These are phyloP conservation scores for Antitype chi DNA, from an alignment of 2,888 invertebrate species.

Conservation along the genomic window DNA sequence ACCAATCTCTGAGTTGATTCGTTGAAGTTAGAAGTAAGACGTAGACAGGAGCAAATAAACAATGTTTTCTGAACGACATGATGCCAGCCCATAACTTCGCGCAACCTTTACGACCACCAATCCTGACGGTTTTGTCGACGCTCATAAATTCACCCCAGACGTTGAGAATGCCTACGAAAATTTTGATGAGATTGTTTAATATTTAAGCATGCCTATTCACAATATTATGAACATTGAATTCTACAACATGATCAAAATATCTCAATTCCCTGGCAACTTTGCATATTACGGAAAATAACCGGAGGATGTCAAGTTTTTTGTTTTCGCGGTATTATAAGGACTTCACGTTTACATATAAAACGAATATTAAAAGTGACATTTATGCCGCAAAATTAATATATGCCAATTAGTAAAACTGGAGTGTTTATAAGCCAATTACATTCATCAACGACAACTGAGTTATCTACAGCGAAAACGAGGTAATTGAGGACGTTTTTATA, in stretches of 20 bases:
- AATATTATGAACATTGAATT: constrained; percentile 7
- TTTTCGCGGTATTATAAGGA: neutral
- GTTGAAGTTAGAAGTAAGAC: constrained; percentile 23
- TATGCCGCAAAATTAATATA: constrained; percentile 31
- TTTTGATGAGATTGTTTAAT: constrained; percentile 9
- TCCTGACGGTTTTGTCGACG: constrained; percentile 34
- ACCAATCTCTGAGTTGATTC: constrained; percentile 18
- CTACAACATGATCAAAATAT: constrained; percentile 4
- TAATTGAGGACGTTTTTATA: constrained; percentile 34
- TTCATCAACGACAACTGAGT: constrained; percentile 35
- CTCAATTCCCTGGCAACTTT: neutral
- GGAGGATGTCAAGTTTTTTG: neutral
- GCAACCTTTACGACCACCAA: constrained; percentile 58
- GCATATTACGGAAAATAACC: neutral
- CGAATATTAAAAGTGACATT: constrained; percentile 30
- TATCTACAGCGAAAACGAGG: constrained; percentile 19
- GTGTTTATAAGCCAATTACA: constrained; percentile 51
- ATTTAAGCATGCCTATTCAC: constrained; percentile 2
- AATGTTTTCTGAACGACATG: constrained; percentile 43
- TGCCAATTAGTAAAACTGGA: constrained; percentile 40
- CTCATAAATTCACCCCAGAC: constrained; percentile 59
- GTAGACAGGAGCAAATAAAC: constrained; percentile 46
- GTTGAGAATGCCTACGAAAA: constrained; percentile 20
- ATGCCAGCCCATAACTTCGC: constrained; percentile 44
- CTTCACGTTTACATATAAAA: constrained; percentile 16